A percentile compares a stretch with the other conserved stretches of the same genome.
Conservation (phyloP, 2,888 invertebrate species). For the Pachycephus smyrnensis region DNA sequence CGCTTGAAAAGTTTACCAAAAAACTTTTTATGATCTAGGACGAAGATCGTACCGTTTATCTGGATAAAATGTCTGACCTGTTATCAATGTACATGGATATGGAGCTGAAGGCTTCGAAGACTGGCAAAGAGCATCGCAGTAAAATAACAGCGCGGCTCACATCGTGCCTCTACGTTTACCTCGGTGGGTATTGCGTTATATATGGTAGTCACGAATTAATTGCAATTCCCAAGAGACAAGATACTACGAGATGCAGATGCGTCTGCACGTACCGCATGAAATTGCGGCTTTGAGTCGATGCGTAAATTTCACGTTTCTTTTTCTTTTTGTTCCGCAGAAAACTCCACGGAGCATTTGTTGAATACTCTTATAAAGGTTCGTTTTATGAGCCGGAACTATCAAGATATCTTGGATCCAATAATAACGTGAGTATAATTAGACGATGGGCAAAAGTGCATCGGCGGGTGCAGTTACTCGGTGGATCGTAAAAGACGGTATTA, state of each 20-base stretch:
- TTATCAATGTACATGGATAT: slow-evolving; percentile 66
- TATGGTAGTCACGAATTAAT: background rate
- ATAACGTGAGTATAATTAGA: slow-evolving; percentile 54
- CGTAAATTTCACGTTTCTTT: slow-evolving; percentile 1
- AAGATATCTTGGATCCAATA: slow-evolving; percentile 58
- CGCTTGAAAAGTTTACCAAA: slow-evolving; percentile 16
- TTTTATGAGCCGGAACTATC: slow-evolving; percentile 52
- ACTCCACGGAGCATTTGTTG: slow-evolving; percentile 59
- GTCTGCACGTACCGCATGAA: background rate
- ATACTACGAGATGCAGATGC: background rate
- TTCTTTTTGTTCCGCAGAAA: slow-evolving; percentile 49
- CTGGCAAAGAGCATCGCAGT: slow-evolving; percentile 48
- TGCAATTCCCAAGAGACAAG: background rate
- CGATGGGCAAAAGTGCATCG: background rate
- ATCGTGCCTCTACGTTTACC: slow-evolving; percentile 56
- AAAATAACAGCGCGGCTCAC: slow-evolving; percentile 57
- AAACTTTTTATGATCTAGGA: slow-evolving; percentile 46
- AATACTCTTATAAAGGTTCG: slow-evolving; percentile 61
- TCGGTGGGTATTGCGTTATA: slow-evolving; percentile 44
- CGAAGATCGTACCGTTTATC: slow-evolving; percentile 57
- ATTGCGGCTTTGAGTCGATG: background rate
- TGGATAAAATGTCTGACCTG: slow-evolving; percentile 65
- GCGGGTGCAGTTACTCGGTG: background rate
- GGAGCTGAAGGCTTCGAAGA: slow-evolving; percentile 64
- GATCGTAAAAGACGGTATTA: background rate